Evolutionary conservation across 2,113 vertebrate genomes (phyloP).

Genomic region (Prinia subflava): DNA sequence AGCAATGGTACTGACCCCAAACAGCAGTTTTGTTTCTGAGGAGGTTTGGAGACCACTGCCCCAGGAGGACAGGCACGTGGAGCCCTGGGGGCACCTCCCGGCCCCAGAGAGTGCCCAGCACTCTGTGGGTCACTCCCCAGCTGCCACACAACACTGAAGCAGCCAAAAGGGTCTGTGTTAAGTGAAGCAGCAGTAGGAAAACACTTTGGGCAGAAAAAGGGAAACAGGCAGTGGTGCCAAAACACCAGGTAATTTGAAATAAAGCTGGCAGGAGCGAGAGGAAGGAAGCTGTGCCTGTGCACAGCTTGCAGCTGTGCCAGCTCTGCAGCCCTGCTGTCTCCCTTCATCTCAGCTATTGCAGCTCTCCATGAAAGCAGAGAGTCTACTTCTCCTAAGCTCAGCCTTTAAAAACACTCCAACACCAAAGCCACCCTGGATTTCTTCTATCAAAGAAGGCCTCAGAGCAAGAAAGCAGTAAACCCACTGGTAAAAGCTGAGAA

Average conservation of each 20-base stretch:
- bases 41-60: background rate
- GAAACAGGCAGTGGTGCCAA: background rate
- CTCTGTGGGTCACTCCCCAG: background rate
- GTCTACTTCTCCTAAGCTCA: background rate
- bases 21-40: background rate
- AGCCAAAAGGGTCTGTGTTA: background rate
- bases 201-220: background rate
- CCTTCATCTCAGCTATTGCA: background rate
- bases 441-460: background rate
- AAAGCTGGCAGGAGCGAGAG: background rate
- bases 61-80: background rate
- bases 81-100: background rate
- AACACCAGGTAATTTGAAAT: background rate
- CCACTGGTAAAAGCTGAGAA: background rate
- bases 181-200: background rate
- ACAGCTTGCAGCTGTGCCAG: background rate
- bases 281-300: background rate
- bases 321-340: background rate
- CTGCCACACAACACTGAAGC: background rate
- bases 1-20: background rate
- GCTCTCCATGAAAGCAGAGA: background rate
- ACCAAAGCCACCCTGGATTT: background rate
- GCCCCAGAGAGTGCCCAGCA: background rate
- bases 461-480: background rate
- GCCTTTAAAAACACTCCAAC: background rate